These are phyloP conservation scores for Gadus chalcogrammus DNA, from an alignment of 2,113 vertebrate species.

Conservation along the genomic window DNA sequence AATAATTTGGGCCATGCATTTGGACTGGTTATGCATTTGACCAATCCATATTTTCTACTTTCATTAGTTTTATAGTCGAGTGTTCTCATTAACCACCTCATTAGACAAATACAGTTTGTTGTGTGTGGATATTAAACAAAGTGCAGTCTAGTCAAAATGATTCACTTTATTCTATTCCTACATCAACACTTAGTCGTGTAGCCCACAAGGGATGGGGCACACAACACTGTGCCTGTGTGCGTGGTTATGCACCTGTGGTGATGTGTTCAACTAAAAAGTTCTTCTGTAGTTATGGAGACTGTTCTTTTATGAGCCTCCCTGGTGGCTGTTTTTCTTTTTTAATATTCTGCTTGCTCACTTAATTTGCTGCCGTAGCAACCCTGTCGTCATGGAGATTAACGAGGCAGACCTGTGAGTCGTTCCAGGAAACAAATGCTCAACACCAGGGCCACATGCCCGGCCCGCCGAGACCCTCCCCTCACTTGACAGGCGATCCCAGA, in stretches of 20 bases:
- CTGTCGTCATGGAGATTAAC: constrained; percentile 70
- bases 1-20: too few species aligned
- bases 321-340: constrained; percentile 39
- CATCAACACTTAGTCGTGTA: too few species aligned
- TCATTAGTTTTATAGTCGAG: too few species aligned
- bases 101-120: too few species aligned
- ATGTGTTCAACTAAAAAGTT: neutral
- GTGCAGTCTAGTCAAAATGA: too few species aligned
- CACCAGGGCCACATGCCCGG: neutral
- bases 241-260: neutral
- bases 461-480: constrained; percentile 25
- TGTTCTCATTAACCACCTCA: too few species aligned
- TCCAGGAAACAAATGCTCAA: constrained; percentile 43
- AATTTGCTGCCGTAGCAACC: constrained; percentile 64
- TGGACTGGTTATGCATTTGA: too few species aligned
- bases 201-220: too few species aligned
- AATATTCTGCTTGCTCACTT: constrained; percentile 31
- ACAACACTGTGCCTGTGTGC: neutral
- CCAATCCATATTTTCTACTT: too few species aligned
- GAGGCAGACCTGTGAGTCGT: constrained; percentile 56
- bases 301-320: constrained; percentile 1
- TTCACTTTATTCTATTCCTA: too few species aligned
- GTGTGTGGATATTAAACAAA: too few species aligned
- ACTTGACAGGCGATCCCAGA: constrained; percentile 54
- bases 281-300: neutral